Conservation (phyloP, 30 jellyfish, hydroid and myxozoan genomes). For the Aurelia coerulea region DNA sequence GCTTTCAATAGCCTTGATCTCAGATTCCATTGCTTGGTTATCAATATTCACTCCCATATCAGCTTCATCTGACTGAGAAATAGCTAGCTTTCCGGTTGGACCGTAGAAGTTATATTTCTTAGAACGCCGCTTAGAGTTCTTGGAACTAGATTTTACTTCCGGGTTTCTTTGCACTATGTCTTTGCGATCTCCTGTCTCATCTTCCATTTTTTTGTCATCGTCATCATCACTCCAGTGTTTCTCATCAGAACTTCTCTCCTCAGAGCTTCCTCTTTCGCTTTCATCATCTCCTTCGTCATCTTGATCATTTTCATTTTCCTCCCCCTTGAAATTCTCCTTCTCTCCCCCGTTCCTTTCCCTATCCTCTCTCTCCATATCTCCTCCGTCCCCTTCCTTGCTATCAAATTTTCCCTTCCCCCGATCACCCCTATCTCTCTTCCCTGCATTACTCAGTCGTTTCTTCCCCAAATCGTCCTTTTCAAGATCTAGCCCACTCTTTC, state of each 20-base stretch:
- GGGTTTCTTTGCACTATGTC: slow-evolving; percentile 10
- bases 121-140: not conserved
- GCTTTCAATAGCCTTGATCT: slow-evolving; percentile 44
- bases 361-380: slow-evolving; percentile 24
- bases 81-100: slow-evolving; percentile 29
- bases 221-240: not conserved
- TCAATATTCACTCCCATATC: slow-evolving; percentile 66
- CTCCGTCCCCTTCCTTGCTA: slow-evolving; percentile 2
- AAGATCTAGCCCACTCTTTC: slow-evolving; percentile 47
- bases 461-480: slow-evolving; percentile 22
- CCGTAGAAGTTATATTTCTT: slow-evolving; percentile 46
- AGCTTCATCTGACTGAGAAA: slow-evolving; percentile 58
- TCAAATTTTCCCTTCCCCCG: not conserved
- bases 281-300: slow-evolving; percentile 42
- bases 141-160: not conserved
- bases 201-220: slow-evolving; percentile 28
- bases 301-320: slow-evolving; percentile 12
- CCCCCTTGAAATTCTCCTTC: slow-evolving; percentile 18
- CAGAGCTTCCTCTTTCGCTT: slow-evolving; percentile 8
- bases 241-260: slow-evolving; percentile 1
- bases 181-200: slow-evolving; percentile 53
- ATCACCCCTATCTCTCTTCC: slow-evolving; percentile 23
- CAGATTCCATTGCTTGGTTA: slow-evolving; percentile 73
- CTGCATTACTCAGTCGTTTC: slow-evolving; percentile 1
- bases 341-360: slow-evolving; percentile 8